Percentiles rank a stretch among this genome's conserved stretches.
Conservation (phyloP, 1,140 invertebrate species). For the Muscidifurax raptorellus region DNA sequence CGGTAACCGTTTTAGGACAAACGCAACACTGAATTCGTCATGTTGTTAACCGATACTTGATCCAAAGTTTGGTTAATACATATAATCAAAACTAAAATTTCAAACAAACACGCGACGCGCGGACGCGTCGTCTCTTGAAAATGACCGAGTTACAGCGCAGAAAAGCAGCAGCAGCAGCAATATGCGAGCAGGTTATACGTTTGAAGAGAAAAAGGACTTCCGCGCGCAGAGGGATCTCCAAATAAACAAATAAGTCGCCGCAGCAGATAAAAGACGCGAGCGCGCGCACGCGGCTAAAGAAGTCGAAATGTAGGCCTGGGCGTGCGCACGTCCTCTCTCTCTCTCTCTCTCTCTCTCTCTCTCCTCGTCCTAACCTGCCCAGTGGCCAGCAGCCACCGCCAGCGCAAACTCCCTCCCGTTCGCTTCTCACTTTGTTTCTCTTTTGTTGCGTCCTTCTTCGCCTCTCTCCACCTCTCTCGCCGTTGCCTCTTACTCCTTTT, state of each 20-base stretch:
- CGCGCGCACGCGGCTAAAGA: constrained; percentile 39
- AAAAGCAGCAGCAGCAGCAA: not conserved
- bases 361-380: no score
- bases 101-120: not conserved
- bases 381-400: constrained; percentile 28
- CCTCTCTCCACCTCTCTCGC: constrained; percentile 50
- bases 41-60: no score
- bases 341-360: not conserved
- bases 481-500: constrained; percentile 54
- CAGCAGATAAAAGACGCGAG: not conserved
- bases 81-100: not conserved
- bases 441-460: constrained; percentile 28
- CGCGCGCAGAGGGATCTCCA: not conserved
- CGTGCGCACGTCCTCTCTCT: not conserved
- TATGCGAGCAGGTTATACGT: not conserved
- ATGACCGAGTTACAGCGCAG: not conserved
- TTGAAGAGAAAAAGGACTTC: not conserved
- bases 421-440: constrained; percentile 1
- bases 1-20: no score
- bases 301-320: constrained; percentile 58
- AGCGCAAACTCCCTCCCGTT: constrained; percentile 16
- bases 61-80: not conserved
- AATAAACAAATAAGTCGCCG: constrained; percentile 11
- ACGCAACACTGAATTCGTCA: no score
- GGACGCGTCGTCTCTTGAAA: not conserved